Evolutionary conservation across 1,140 invertebrate genomes (phyloP).

Genomic region (Laupala kohalensis): DNA sequence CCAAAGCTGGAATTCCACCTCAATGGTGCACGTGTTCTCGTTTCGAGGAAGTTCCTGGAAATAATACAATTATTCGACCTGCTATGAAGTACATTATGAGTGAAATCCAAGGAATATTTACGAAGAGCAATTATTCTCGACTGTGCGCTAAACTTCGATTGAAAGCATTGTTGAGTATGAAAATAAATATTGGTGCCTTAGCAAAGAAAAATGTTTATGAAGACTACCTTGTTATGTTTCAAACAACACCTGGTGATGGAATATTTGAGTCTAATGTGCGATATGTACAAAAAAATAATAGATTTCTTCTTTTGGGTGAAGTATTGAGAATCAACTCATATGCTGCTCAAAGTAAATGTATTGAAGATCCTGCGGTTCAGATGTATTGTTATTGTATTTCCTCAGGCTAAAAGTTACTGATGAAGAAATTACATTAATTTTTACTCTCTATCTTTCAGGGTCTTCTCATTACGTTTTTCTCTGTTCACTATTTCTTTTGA

Average conservation of each 20-base stretch:
- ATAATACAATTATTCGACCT: constrained; percentile 27
- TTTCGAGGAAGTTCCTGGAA: constrained; percentile 29
- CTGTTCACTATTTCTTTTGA: too few species aligned
- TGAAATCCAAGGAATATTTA: constrained; percentile 23
- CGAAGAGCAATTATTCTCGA: constrained; percentile 20
- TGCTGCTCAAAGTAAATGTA: constrained; percentile 34
- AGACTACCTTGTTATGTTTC: constrained; percentile 34
- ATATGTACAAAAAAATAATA: constrained; percentile 18
- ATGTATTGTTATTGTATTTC: constrained; percentile 39
- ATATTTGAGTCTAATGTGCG: constrained; percentile 43
- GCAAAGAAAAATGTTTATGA: constrained; percentile 16
- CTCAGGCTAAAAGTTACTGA: too few species aligned
- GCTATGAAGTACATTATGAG: constrained; percentile 31
- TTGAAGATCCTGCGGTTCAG: constrained; percentile 34
- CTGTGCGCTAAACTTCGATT: constrained; percentile 32
- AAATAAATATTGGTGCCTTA: constrained; percentile 23
- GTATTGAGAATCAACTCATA: constrained; percentile 50
- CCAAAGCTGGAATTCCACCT: constrained; percentile 48
- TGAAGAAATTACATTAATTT: too few species aligned
- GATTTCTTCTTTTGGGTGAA: constrained; percentile 27
- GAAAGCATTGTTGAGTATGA: constrained; percentile 30
- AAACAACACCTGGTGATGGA: constrained; percentile 37
- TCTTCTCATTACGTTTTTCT: too few species aligned
- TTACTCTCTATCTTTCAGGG: too few species aligned
- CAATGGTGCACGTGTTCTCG: constrained; percentile 67